Evolutionary conservation across 2,113 vertebrate genomes (phyloP).

Genomic region (Otocyon megalotis): DNA sequence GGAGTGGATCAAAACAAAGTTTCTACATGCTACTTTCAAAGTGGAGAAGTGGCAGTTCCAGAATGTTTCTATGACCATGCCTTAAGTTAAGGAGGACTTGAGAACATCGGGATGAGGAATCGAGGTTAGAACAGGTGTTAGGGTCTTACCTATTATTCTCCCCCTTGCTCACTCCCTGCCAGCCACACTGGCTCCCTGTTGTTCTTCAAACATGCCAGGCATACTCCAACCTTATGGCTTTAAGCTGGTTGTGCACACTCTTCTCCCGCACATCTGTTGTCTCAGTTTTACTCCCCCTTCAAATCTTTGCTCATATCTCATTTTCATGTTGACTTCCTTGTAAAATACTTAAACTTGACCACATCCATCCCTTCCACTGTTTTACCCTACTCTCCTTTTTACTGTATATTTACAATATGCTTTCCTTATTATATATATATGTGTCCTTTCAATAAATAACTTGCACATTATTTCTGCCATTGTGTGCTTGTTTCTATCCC

Average conservation of each 20-base stretch:
- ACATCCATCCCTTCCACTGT: not conserved
- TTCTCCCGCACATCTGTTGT: not conserved
- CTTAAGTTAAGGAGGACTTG: not conserved
- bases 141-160: not conserved
- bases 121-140: not conserved
- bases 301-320: not conserved
- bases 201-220: not conserved
- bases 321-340: not conserved
- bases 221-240: not conserved
- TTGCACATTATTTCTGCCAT: not conserved
- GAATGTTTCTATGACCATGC: not conserved
- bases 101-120: not conserved
- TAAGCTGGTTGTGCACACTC: not conserved
- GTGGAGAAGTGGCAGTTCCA: not conserved
- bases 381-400: not conserved
- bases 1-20: not conserved
- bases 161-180: accelerated
- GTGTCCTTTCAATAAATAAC: not conserved
- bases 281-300: not conserved
- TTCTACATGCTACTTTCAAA: not conserved
- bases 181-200: accelerated
- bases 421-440: not conserved
- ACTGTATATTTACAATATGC: not conserved
- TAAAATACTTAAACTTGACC: not conserved
- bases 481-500: accelerated